These are phyloP conservation scores for Rafetus swinhoei DNA, from an alignment of 2,113 vertebrate genomes.

Conservation along the genomic window DNA sequence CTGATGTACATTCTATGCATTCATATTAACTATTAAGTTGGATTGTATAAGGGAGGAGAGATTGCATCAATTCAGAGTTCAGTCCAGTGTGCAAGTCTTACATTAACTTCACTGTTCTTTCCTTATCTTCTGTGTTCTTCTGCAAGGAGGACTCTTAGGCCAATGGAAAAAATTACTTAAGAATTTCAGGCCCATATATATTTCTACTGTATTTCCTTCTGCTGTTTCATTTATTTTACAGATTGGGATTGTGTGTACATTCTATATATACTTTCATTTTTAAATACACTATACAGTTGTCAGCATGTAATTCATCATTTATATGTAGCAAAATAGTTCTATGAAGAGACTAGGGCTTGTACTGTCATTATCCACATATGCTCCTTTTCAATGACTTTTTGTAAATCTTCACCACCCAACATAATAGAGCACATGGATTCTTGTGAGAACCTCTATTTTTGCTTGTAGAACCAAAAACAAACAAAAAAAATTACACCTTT, in stretches of 20 bases:
- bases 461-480: background rate
- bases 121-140: background rate
- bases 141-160: background rate
- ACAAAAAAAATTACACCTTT: background rate
- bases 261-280: background rate
- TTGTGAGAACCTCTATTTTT: background rate
- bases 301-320: background rate
- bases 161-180: background rate
- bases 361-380: background rate
- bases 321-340: background rate
- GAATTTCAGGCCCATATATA: background rate
- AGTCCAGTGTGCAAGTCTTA: background rate
- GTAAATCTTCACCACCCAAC: background rate
- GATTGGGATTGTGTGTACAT: background rate
- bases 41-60: background rate
- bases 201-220: background rate
- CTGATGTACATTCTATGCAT: background rate
- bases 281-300: background rate
- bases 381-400: background rate
- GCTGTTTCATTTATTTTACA: background rate
- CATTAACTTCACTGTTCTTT: background rate
- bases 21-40: background rate
- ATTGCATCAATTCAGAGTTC: background rate
- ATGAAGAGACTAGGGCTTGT: background rate
- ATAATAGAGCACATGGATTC: background rate